Conservation (phyloP, 2,113 vertebrate genomes). For the Macquaria australasica region DNA sequence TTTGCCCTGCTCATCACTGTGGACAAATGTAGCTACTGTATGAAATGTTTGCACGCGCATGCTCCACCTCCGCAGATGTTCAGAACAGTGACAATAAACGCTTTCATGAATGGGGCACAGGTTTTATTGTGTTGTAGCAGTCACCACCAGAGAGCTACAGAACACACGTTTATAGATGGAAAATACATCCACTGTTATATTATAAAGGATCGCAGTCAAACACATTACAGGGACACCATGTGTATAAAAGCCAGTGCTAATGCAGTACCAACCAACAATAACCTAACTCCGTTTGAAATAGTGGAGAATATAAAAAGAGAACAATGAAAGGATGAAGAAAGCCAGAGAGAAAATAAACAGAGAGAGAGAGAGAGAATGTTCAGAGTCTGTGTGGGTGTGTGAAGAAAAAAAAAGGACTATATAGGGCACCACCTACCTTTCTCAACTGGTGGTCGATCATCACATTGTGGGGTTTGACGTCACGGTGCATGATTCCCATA, state of each 20-base stretch:
- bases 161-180: not conserved
- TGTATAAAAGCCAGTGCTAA: conserved; percentile 12
- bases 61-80: not conserved
- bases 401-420: conserved; percentile 7
- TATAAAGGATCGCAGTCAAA: conserved; percentile 2
- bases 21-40: no score
- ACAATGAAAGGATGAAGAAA: conserved; percentile 13
- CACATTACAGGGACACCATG: not conserved
- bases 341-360: conserved; percentile 22
- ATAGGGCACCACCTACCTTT: conserved; percentile 87
- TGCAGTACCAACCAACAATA: not conserved
- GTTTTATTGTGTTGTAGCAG: not conserved
- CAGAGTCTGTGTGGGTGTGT: conserved; percentile 24
- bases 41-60: no score
- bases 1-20: no score
- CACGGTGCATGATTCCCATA: conserved; percentile 99
- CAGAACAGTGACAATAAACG: not conserved
- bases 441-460: conserved; percentile 99
- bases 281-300: not conserved
- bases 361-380: not conserved
- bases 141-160: not conserved
- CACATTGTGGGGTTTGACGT: conserved; percentile 99
- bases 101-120: not conserved
- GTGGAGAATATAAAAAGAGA: not conserved
- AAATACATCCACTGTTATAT: conserved; percentile 40